Evolutionary conservation across 1,140 invertebrate genomes (phyloP).

Genomic region (Calliphora vicina): DNA sequence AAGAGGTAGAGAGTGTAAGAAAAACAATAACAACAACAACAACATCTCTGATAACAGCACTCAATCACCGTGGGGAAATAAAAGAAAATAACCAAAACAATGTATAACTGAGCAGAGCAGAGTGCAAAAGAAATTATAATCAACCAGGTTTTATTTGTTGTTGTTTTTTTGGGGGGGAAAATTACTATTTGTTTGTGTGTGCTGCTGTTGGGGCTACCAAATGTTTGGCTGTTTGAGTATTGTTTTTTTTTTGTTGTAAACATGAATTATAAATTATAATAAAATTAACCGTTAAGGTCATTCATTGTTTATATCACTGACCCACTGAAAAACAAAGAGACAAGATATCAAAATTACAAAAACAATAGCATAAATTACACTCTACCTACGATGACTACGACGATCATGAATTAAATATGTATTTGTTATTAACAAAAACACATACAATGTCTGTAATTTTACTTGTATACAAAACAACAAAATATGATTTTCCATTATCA

Average conservation of each 20-base stretch:
- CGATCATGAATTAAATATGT: background rate
- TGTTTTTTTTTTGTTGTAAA: background rate
- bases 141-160: background rate
- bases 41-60: too few species aligned
- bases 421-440: background rate
- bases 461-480: background rate
- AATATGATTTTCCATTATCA: too few species aligned
- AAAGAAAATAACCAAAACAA: too few species aligned
- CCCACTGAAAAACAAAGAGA: background rate
- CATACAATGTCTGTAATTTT: background rate
- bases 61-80: too few species aligned
- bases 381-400: too few species aligned
- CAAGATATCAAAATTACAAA: background rate
- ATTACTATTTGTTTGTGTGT: too few species aligned
- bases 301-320: background rate
- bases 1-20: too few species aligned
- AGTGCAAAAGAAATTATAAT: background rate
- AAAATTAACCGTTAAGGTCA: background rate
- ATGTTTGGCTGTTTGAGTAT: too few species aligned
- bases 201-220: too few species aligned
- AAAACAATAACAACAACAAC: too few species aligned
- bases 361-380: background rate
- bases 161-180: background rate
- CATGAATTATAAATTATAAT: slow-evolving; percentile 2
- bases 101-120: too few species aligned